phyloP scores from a whole-genome alignment of 1,140 invertebrate species.

The Tetragonula clypearis region DNA sequence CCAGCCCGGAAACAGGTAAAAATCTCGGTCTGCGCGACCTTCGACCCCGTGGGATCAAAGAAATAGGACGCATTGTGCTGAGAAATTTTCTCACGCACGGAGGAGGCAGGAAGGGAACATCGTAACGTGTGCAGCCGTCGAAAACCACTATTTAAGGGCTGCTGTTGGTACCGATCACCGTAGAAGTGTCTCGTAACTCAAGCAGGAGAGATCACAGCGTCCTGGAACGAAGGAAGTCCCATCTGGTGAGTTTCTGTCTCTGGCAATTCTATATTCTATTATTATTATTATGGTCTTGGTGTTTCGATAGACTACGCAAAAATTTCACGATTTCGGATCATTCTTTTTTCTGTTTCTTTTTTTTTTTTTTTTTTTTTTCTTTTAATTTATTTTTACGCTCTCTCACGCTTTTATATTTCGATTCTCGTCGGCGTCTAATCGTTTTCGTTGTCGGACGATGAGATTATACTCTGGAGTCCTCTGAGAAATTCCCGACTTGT shows the following conservation, averaged over 20 bases:
- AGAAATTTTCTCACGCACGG: conserved; percentile 33
- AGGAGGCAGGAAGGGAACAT: not conserved
- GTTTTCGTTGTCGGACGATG: not conserved
- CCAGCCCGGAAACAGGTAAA: conserved; percentile 33
- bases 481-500: too few relatives aligned
- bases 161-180: rapidly evolving
- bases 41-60: conserved; percentile 22
- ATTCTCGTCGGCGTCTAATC: not conserved
- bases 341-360: conserved; percentile 12
- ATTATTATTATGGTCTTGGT: conserved; percentile 79
- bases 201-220: not conserved
- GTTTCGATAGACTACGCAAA: conserved; percentile 81
- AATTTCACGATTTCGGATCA: conserved; percentile 61
- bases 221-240: not conserved
- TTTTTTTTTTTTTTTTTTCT: conserved; percentile 10
- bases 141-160: conserved; percentile 37
- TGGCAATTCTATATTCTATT: conserved; percentile 51
- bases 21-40: conserved; percentile 16
- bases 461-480: too few relatives aligned
- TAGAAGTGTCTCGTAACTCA: conserved; percentile 35
- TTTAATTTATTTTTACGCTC: not conserved
- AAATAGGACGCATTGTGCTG: not conserved
- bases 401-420: not conserved
- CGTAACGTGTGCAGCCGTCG: not conserved
- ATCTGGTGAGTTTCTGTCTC: conserved; percentile 77